phyloP scores from a whole-genome alignment of 2,888 invertebrate genomes.

The Neoaliturus tenellus region DNA sequence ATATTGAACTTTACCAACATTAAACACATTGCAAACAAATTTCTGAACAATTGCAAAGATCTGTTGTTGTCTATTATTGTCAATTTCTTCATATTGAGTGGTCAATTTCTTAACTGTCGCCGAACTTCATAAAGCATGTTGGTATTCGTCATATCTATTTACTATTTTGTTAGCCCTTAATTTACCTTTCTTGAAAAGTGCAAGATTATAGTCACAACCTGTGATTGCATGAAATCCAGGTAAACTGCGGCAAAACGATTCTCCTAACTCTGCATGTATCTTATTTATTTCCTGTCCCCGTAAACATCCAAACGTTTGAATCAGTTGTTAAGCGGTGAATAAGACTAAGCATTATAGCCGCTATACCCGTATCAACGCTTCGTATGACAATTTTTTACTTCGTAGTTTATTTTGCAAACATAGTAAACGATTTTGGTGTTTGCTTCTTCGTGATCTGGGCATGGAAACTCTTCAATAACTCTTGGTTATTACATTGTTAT shows the following conservation, averaged over 20 bases:
- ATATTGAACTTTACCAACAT: not conserved
- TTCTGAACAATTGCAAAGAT: not conserved
- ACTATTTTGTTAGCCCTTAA: not conserved
- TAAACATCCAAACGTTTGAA: not conserved
- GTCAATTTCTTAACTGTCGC: not conserved
- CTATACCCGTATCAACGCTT: constrained; percentile 53
- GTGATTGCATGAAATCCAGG: not conserved
- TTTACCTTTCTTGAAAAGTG: not conserved
- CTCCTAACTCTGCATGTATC: not conserved
- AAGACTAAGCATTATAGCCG: constrained; percentile 45
- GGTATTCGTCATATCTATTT: not conserved
- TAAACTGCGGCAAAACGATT: not conserved
- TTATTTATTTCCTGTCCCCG: constrained; percentile 20
- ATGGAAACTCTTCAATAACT: constrained; percentile 38
- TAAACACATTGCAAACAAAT: not conserved
- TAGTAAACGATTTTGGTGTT: constrained; percentile 65
- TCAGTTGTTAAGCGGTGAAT: constrained; percentile 18
- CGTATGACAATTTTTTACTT: constrained; percentile 49
- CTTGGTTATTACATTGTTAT: not conserved
- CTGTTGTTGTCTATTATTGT: not conserved
- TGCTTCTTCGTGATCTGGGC: constrained; percentile 65
- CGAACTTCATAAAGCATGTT: not conserved
- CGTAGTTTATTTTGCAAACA: constrained; percentile 61
- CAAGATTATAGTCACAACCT: not conserved
- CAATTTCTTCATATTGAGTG: too few species aligned